Percentiles rank a stretch among this genome's conserved stretches.
Evolutionary conservation across 2,888 invertebrate species (phyloP).

Genomic region (Cataglyphis rosenhaueri): DNA sequence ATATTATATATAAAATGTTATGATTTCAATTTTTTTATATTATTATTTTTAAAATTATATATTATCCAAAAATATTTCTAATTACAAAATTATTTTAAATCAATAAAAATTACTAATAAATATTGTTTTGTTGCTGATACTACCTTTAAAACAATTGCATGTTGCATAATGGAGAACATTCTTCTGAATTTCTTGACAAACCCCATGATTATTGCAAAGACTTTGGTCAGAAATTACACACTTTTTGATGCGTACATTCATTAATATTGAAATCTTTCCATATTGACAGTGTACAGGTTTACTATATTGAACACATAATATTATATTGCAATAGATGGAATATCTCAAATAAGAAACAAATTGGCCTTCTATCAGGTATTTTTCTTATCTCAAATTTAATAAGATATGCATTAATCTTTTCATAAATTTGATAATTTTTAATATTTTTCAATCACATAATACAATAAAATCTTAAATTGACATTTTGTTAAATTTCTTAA

Average conservation of each 20-base stretch:
- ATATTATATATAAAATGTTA: too few species aligned
- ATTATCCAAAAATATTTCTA: background rate
- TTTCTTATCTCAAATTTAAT: background rate
- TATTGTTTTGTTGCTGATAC: conserved; percentile 27
- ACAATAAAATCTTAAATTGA: background rate
- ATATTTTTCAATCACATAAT: background rate
- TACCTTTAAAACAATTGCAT: conserved; percentile 85
- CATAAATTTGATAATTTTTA: background rate
- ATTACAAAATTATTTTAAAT: background rate
- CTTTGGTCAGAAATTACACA: conserved; percentile 84
- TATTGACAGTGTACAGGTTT: conserved; percentile 81
- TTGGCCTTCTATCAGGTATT: background rate
- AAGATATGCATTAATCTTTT: background rate
- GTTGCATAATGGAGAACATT: conserved; percentile 85
- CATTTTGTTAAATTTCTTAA: background rate
- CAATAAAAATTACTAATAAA: background rate
- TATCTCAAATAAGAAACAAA: background rate
- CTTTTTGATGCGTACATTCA: conserved; percentile 84
- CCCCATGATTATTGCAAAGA: conserved; percentile 85
- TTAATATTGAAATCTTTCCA: conserved; percentile 84
- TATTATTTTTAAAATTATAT: background rate
- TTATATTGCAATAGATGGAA: background rate
- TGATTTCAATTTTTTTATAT: background rate
- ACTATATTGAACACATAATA: conserved; percentile 72
- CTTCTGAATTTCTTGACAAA: conserved; percentile 85